phyloP scores from a whole-genome alignment of 2,113 vertebrate species.

The Perca schrenkii region DNA sequence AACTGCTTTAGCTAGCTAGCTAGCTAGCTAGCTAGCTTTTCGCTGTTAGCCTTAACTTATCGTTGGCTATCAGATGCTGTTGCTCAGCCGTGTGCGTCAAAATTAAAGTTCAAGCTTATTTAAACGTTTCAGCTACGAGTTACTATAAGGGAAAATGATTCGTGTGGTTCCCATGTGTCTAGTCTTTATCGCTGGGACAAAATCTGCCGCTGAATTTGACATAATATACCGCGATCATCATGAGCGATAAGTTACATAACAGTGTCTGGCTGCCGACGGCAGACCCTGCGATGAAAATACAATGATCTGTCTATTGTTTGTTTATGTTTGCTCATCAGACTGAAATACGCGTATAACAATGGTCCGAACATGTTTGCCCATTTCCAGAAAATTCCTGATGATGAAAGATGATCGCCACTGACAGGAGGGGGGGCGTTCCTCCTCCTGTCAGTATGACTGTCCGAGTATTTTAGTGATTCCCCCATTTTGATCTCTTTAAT shows the following conservation, averaged over 20 bases:
- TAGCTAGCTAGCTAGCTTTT: slow-evolving; percentile 2
- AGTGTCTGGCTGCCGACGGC: too few species aligned
- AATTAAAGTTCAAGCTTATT: neutral
- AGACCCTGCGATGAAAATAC: neutral
- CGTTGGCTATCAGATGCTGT: neutral
- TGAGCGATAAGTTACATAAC: slow-evolving; percentile 33
- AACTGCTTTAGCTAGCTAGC: slow-evolving; percentile 1
- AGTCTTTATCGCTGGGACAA: neutral
- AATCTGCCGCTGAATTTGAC: neutral
- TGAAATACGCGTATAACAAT: neutral
- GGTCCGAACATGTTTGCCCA: neutral
- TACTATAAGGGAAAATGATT: rapidly evolving
- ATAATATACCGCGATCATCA: neutral
- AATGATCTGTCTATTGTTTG: neutral
- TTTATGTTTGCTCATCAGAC: rapidly evolving
- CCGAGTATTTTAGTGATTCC: neutral
- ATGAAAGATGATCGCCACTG: neutral
- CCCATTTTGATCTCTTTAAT: neutral
- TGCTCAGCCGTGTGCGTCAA: too few species aligned
- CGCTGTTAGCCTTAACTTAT: slow-evolving; percentile 10
- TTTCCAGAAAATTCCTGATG: neutral
- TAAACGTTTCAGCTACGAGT: neutral
- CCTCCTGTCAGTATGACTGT: neutral
- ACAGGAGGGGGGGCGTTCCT: slow-evolving; percentile 29
- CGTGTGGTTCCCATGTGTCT: neutral